These are phyloP conservation scores for Urocyon cinereoargenteus DNA, from an alignment of 2,797 vertebrate genomes.

Conservation along the genomic window DNA sequence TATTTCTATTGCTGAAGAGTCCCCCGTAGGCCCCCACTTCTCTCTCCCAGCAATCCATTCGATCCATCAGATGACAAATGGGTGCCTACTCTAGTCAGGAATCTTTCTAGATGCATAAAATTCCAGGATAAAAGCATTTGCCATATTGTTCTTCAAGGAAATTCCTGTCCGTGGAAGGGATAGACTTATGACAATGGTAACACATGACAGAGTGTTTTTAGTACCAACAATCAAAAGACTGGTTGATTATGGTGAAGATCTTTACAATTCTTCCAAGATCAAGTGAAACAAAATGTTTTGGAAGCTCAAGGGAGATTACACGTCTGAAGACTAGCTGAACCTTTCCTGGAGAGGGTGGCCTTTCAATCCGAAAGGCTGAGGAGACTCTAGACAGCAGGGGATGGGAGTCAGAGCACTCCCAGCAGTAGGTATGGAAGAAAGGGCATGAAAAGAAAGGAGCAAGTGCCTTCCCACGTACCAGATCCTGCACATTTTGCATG, in stretches of 20 bases:
- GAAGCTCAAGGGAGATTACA: not conserved
- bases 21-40: not conserved
- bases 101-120: not conserved
- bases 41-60: not conserved
- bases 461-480: fast-evolving
- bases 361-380: not conserved
- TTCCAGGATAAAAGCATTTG: not conserved
- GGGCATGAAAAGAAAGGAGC: not conserved
- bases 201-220: not conserved
- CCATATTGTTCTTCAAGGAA: not conserved
- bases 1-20: not conserved
- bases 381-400: not conserved
- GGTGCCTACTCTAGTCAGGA: not conserved
- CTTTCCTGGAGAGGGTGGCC: not conserved
- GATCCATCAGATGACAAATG: not conserved
- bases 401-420: not conserved
- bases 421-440: no score
- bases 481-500: not conserved
- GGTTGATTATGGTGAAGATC: not conserved
- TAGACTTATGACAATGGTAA: not conserved
- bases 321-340: not conserved
- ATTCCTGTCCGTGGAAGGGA: not conserved
- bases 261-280: not conserved
- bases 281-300: not conserved
- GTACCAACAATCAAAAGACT: not conserved